phyloP scores from a whole-genome alignment of 92 coral and sea anemone genomes.

The Isaurus tuberculatus region DNA sequence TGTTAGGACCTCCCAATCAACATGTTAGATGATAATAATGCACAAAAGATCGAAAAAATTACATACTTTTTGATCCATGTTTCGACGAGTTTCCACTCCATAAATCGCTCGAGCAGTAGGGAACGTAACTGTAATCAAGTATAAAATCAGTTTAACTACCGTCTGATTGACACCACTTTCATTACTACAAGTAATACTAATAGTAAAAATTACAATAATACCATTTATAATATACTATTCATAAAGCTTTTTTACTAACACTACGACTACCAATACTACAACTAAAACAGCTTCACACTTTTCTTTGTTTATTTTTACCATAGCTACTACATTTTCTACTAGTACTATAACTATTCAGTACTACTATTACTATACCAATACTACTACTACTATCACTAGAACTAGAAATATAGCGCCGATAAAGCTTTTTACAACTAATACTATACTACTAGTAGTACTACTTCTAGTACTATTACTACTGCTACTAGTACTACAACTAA shows the following conservation, averaged over 20 bases:
- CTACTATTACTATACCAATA: no score
- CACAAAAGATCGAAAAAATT: no score
- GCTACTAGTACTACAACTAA: neutral
- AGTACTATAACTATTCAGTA: no score
- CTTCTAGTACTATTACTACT: neutral
- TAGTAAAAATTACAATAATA: no score
- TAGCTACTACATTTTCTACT: neutral
- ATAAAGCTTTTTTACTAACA: no score
- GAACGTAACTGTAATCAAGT: constrained; percentile 66
- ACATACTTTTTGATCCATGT: constrained; percentile 66
- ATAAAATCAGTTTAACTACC: neutral
- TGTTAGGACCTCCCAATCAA: no score
- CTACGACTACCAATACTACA: neutral
- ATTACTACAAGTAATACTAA: neutral
- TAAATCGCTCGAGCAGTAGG: constrained; percentile 96
- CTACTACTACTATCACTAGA: no score
- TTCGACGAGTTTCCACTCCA: constrained; percentile 95
- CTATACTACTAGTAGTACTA: neutral
- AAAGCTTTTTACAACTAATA: no score
- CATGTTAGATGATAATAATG: no score
- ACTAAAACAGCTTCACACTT: neutral
- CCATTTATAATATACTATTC: no score
- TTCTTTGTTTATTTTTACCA: neutral
- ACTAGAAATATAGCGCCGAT: no score
- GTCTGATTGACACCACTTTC: neutral